A percentile compares a stretch with the other conserved stretches of the same genome.
Conservation (phyloP, 1,140 invertebrate genomes). For the Eupeodes corollae region DNA sequence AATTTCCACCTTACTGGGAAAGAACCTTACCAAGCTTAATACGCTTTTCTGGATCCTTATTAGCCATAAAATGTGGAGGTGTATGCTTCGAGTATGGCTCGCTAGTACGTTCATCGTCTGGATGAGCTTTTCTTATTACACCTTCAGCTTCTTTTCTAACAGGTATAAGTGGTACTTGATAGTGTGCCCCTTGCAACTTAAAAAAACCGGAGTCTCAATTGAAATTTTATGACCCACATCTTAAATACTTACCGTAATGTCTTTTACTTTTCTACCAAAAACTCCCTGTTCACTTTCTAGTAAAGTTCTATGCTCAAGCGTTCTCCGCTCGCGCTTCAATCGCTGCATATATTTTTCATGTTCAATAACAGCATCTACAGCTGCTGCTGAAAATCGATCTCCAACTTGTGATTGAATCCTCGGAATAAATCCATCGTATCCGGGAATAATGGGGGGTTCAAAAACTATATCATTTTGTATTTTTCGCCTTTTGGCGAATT, state of each 20-base stretch:
- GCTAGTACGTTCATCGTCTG: slow-evolving; percentile 38
- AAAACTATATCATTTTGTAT: slow-evolving; percentile 51
- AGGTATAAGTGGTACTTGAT: slow-evolving; percentile 50
- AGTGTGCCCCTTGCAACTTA: slow-evolving; percentile 49
- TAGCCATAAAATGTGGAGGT: slow-evolving; percentile 57
- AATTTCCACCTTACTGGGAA: not conserved
- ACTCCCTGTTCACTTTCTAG: slow-evolving; percentile 46
- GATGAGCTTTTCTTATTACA: slow-evolving; percentile 44
- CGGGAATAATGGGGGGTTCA: slow-evolving; percentile 54
- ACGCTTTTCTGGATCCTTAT: slow-evolving; percentile 50
- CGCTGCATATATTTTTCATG: slow-evolving; percentile 50
- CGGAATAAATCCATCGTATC: slow-evolving; percentile 59
- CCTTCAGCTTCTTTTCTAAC: slow-evolving; percentile 53
- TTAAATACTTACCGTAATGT: slow-evolving; percentile 45
- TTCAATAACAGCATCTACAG: slow-evolving; percentile 53
- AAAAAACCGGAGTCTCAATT: slow-evolving; percentile 9
- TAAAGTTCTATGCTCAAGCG: slow-evolving; percentile 42
- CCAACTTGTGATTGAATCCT: slow-evolving; percentile 47
- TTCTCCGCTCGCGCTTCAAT: slow-evolving; percentile 42
- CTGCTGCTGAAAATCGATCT: slow-evolving; percentile 52
- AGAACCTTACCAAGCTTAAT: slow-evolving; percentile 44
- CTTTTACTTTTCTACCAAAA: slow-evolving; percentile 42
- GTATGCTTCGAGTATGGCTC: slow-evolving; percentile 41
- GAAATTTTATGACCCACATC: not conserved
- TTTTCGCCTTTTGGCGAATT: slow-evolving; percentile 48